Evolutionary conservation across 2,113 vertebrate genomes (phyloP).

Genomic region (Arothron firmamentum): DNA sequence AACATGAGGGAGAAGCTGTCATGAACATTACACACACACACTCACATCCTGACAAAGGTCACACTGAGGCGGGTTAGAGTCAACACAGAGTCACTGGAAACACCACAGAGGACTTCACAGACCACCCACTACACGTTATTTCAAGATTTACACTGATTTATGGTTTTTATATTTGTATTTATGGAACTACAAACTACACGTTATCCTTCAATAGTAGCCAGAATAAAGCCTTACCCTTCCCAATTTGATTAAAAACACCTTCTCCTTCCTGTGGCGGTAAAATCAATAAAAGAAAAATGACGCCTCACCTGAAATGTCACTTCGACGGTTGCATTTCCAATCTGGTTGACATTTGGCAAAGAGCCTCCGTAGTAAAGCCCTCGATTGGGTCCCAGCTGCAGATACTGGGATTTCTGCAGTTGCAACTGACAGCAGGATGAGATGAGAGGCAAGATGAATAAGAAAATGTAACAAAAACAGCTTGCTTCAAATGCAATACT

Average conservation of each 20-base stretch:
- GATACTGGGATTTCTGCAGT: conserved; percentile 89
- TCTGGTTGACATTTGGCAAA: conserved; percentile 93
- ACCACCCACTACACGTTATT: no score
- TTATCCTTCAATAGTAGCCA: no score
- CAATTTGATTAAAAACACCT: no score
- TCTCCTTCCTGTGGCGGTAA: no score
- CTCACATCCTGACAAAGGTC: background rate
- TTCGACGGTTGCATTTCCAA: conserved; percentile 81
- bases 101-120: no score
- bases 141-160: no score
- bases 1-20: no score
- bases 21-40: no score
- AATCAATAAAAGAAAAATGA: background rate
- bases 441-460: background rate
- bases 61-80: background rate
- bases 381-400: conserved; percentile 89
- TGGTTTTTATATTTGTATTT: no score
- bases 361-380: conserved; percentile 93
- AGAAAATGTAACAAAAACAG: background rate
- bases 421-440: conserved; percentile 76
- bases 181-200: no score
- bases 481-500: background rate
- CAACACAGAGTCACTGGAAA: background rate
- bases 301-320: conserved; percentile 86
- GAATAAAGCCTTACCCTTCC: no score